Evolutionary conservation across 2,113 vertebrate species (phyloP).

Genomic region (Sinocyclocheilus grahami): DNA sequence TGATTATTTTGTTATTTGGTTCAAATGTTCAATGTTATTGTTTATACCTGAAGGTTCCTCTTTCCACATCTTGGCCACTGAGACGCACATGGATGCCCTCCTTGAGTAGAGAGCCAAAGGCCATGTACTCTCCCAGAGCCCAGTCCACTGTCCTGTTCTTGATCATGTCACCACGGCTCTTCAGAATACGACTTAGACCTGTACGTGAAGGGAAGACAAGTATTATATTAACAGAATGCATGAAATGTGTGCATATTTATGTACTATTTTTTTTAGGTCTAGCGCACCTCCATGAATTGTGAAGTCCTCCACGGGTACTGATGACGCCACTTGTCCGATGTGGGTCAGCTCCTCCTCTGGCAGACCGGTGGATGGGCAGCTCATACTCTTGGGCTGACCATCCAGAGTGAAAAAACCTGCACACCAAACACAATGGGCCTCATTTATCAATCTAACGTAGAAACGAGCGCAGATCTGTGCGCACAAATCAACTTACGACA

Average conservation of each 20-base stretch:
- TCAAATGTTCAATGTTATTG: background rate
- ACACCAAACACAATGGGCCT: background rate
- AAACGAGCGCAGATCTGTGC: too few species aligned
- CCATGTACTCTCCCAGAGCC: conserved; percentile 98
- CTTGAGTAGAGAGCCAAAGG: conserved; percentile 91
- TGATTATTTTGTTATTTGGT: too few species aligned
- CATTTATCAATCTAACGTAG: too few species aligned
- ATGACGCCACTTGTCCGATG: conserved; percentile 91
- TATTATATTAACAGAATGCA: background rate
- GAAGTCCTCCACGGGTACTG: conserved; percentile 94
- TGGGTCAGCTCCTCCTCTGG: conserved; percentile 83
- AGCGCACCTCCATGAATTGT: conserved; percentile 92
- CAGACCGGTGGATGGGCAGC: conserved; percentile 90
- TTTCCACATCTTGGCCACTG: conserved; percentile 95
- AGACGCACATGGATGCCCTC: conserved; percentile 93
- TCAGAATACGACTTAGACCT: conserved; percentile 94
- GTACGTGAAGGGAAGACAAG: background rate
- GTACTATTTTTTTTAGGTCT: background rate
- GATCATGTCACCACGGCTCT: conserved; percentile 87
- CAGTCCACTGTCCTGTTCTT: conserved; percentile 90
- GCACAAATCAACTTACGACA: too few species aligned
- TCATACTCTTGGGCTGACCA: conserved; percentile 93
- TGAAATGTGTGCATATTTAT: background rate
- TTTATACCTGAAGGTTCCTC: conserved; percentile 94
- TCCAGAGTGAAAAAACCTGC: conserved; percentile 97